Base-by-base conservation (phyloP, 2,113 vertebrate genomes). In the Ancistrus triradiatus region DNA sequence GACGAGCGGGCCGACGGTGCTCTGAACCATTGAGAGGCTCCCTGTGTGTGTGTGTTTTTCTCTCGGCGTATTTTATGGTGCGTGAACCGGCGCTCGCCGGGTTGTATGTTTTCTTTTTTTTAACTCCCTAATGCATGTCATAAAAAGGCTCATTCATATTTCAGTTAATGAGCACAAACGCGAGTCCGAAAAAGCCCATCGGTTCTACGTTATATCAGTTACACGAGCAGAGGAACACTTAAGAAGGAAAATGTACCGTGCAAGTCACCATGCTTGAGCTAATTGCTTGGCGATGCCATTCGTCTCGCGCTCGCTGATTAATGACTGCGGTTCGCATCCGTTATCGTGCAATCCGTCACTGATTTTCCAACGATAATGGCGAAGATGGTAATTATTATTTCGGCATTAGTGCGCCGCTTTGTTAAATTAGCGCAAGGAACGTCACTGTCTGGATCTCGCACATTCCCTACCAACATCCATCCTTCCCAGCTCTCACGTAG, bases 1-100 rank as follows among this genome's bases (percentile, higher is more conserved):
- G 72, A 69, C 56, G 75, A 72, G 78, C 66, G 66, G 63, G 68
- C 77, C 79, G 68, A 74, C 73, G 69, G 76, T 75, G 81, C 48
- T 76, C 57, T 77, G 77, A 77, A 75, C 73, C 66, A 43, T 37
- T 75, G 69, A 77, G 70, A 72, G 66, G 72, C 47, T 15, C 27
- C 15, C 50, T 33, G 44, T 2, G 47, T 42, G 25, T 35, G 17
- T 15, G 8, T 65, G 49, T 62, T 27, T 51, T 46, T 21, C 38
- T 61, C 21, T 46, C 28, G 47, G 21, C 31, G 14, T 27, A 27
- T 46, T 47, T 46, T 55, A 44, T 55, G 47, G 35, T 27, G 59
- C 47, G 24, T 40, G 46, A 62, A 50, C 14, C 33, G 27, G 46
- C n/a, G 3, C 46, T 49, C 10, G 46, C 28, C 18, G 19, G 7